Percentiles rank a stretch among this genome's conserved stretches.
phyloP scores from a whole-genome alignment of 2,797 vertebrate genomes.

The Thamnophis elegans region DNA sequence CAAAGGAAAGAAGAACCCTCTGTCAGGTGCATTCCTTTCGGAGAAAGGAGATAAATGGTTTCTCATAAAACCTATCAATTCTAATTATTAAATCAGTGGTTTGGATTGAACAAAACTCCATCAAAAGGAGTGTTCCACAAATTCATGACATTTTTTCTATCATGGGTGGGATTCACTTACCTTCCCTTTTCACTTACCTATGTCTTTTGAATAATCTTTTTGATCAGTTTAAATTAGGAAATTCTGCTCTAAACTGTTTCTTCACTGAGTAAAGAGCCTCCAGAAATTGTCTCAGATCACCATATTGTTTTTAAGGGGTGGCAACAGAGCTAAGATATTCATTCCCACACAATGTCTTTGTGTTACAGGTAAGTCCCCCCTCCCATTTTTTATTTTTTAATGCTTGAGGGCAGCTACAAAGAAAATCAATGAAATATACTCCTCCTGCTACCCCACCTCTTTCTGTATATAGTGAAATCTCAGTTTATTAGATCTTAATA shows the following conservation, averaged over 20 bases:
- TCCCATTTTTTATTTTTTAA: neutral
- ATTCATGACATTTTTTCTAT: slow-evolving; percentile 33
- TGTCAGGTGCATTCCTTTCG: slow-evolving; percentile 32
- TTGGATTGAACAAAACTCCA: slow-evolving; percentile 57
- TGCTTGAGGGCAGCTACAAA: neutral
- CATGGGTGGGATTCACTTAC: too few species aligned
- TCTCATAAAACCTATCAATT: slow-evolving; percentile 58
- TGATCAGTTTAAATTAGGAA: neutral
- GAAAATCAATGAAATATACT: neutral
- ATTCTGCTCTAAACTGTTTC: neutral
- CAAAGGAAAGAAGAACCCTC: slow-evolving; percentile 24
- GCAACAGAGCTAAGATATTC: neutral
- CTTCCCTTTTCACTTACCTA: too few species aligned
- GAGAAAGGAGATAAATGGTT: slow-evolving; percentile 33
- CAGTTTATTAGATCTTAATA: neutral
- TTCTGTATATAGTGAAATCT: neutral
- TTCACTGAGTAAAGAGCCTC: neutral
- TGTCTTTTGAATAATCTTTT: slow-evolving; percentile 17
- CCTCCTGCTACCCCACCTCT: neutral
- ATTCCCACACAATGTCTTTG: neutral
- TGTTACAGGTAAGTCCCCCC: neutral
- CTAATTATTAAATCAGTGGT: slow-evolving; percentile 64
- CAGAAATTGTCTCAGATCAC: neutral
- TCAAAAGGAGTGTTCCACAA: slow-evolving; percentile 45
- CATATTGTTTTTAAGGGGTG: neutral